A percentile compares a stretch with the other conserved stretches of the same genome.
Evolutionary conservation across 2,888 invertebrate species (phyloP).

Genomic region (Agonopterix alstromeriana): DNA sequence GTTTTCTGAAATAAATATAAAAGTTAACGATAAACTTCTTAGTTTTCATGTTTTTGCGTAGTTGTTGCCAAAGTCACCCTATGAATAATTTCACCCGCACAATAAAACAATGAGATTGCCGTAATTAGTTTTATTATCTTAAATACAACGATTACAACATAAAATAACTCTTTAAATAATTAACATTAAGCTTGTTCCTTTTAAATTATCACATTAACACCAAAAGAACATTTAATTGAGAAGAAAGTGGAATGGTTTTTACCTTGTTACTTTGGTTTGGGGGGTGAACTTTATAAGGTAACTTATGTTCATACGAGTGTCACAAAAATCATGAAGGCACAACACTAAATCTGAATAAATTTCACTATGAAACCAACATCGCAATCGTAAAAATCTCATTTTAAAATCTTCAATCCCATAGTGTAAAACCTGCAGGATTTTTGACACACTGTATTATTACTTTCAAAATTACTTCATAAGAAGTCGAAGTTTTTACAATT

Average conservation of each 20-base stretch:
- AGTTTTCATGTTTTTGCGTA: too few species aligned
- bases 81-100: too few species aligned
- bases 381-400: too few species aligned
- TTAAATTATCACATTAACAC: constrained; percentile 63
- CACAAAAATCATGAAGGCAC: background rate
- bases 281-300: constrained; percentile 22
- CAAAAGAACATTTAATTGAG: constrained; percentile 51
- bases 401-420: too few species aligned
- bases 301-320: constrained; percentile 12
- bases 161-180: constrained; percentile 70
- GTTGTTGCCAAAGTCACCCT: too few species aligned
- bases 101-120: constrained; percentile 18
- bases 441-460: too few species aligned
- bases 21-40: too few species aligned
- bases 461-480: too few species aligned
- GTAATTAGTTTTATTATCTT: constrained; percentile 61
- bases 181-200: constrained; percentile 71
- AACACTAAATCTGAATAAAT: background rate
- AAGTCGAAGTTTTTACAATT: too few species aligned
- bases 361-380: too few species aligned
- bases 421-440: too few species aligned
- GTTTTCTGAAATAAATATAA: too few species aligned
- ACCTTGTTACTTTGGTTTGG: constrained; percentile 27
- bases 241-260: constrained; percentile 58
- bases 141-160: constrained; percentile 73